Evolutionary conservation across 2,888 invertebrate species (phyloP), one percentile per base, ranked within the genome.

Genomic region (Criorhina ranunculi): DNA sequence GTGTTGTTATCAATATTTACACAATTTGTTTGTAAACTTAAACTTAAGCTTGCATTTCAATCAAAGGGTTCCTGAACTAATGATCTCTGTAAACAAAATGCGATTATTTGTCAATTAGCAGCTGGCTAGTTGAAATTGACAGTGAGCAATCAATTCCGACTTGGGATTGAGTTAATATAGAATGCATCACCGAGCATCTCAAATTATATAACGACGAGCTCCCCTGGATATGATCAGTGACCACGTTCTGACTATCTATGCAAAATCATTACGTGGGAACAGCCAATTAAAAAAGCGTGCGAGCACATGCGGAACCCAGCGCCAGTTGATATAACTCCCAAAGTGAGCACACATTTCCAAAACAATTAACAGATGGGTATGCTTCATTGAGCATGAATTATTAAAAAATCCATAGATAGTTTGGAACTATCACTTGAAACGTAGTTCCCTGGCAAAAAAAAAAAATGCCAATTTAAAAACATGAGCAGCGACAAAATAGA

Each of bases 391-490:
- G 15, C 24, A 15, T 59, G 29, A 37, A 57, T 70, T 70, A 33
- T 33, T 6, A 15, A 19, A 29, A 37, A 8, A 15, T 0, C 37
- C 7, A 11, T 5, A n/a, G 37, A 15, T 17, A 55, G 12, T 6
- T 33, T 2, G 17, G 5, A 60, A 8, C n/a, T 12, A 8, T 8
- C 29, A 51, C 53, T 53, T 53, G 15, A 44, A 11, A 19, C 62
- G 62, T 62, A 62, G 62, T 62, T 33, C 15, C 44, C 3, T 51
- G 2, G 5, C 46, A 29, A 60, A 3, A 12, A 17, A 40, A 40
- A 59, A 44, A 12, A 62, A 44, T 31, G 15, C 17, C 62, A 62
- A 62, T 62, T 62, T 46, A 62, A 62, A 62, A 62, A 62, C 15
- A 40, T 59, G 40, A 59, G 40, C 40, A 42, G n/a, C 42, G 33